Percentiles rank a stretch among this genome's conserved stretches.
Evolutionary conservation across 2,888 invertebrate genomes (phyloP).

Genomic region (Antheraea yamamai): DNA sequence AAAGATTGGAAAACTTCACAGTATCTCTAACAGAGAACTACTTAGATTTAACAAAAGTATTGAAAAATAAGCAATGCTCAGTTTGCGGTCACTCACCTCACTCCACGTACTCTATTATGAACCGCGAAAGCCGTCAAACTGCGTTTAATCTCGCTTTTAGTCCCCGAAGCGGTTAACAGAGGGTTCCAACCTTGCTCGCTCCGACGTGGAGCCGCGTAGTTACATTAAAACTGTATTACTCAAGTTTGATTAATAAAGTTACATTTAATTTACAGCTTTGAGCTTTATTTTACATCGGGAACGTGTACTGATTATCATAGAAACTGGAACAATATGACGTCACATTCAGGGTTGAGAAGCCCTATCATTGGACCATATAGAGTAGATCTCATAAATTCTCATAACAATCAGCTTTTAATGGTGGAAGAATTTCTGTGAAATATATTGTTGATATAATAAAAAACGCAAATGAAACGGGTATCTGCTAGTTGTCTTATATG

Average conservation of each 20-base stretch:
- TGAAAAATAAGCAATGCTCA: neutral
- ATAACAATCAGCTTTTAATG: too few species aligned
- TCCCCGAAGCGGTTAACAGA: slow-evolving; percentile 9
- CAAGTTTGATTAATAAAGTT: slow-evolving; percentile 43
- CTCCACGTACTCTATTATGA: slow-evolving; percentile 1
- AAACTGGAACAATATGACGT: neutral
- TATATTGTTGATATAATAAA: too few species aligned
- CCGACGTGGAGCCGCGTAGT: slow-evolving; percentile 2
- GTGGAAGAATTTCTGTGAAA: too few species aligned
- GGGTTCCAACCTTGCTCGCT: neutral
- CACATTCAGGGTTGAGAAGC: neutral
- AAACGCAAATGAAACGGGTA: too few species aligned
- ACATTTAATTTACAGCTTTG: slow-evolving; percentile 13
- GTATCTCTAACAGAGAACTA: neutral
- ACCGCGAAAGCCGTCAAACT: slow-evolving; percentile 1
- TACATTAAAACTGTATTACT: slow-evolving; percentile 36
- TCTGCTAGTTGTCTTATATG: too few species aligned
- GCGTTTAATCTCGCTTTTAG: slow-evolving; percentile 8
- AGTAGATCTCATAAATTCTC: too few species aligned
- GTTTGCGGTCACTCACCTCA: neutral
- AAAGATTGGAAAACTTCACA: too few species aligned
- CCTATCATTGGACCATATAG: neutral
- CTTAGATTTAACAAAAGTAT: neutral
- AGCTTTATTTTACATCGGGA: neutral
- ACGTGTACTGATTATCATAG: neutral